Evolutionary conservation across 2,797 vertebrate species (phyloP), one percentile per base, ranked within the genome.

Genomic region (Tangara arthus): DNA sequence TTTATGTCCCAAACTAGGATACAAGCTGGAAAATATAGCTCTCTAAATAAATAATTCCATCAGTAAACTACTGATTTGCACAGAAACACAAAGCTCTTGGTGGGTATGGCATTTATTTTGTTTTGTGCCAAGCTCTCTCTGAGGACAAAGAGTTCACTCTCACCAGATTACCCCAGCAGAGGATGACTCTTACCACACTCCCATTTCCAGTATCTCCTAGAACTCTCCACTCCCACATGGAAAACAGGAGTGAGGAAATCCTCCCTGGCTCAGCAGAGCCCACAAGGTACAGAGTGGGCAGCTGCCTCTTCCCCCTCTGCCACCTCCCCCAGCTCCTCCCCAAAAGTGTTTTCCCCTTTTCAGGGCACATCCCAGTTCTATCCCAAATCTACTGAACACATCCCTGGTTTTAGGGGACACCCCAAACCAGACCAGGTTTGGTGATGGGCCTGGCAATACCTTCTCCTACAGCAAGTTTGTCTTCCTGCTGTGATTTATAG

Each of bases 341-440:
- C 4, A 0, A 3, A 7, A 8, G 5, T 12, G 6, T 42, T 42
- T 61, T 21, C 26, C 6, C 8, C 5, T 47, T 63, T 28, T 46
- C 44, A 19, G 11, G 30, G 13, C 15, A 69, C 3, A 0, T 34
- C 37, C n/a, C 32, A 30, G 8, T 35, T 47, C 24, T 3, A 0
- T 37, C 27, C n/a, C 30, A 28, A 8, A 35, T 47, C 20, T 39
- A 6, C 32, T 27, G 35, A 56, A 24, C 32, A n/a, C 18, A 17
- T 13, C 8, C 8, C 37, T 41, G 24, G 12, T 15, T 85, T 61
- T n/a, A 57, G 2, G 7, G 39, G 47, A 35, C 15, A 3, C 9
- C 59, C 32, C 59, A 66, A 65, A 9, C 6, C 47, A 32, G 17
- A 26, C 6, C 1, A 1, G 12, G 11, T 30, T 28, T 39, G 35